phyloP scores from a whole-genome alignment of 2,888 invertebrate genomes.

The Anticlea derivata region DNA sequence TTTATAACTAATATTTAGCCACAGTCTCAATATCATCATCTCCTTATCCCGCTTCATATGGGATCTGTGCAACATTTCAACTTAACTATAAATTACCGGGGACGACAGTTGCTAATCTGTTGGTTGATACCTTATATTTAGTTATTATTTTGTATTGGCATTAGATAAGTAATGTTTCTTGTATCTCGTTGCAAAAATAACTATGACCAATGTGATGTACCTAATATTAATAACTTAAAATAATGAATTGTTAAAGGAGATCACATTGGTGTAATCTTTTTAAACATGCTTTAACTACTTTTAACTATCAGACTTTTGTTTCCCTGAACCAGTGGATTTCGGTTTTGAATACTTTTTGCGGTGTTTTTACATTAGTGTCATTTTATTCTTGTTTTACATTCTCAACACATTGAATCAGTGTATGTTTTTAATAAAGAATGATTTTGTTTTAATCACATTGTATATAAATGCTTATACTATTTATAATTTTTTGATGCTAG shows the following conservation, averaged over 20 bases:
- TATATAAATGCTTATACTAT: slow-evolving; percentile 65
- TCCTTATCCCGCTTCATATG: too few species aligned
- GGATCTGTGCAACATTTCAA: too few species aligned
- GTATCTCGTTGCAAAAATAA: neutral
- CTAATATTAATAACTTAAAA: too few species aligned
- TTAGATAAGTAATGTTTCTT: neutral
- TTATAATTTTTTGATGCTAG: slow-evolving; percentile 52
- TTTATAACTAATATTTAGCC: too few species aligned
- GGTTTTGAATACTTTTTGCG: slow-evolving; percentile 34
- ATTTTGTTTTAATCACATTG: slow-evolving; percentile 65
- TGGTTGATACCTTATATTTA: too few species aligned
- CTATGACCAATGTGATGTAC: slow-evolving; percentile 3
- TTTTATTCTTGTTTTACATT: slow-evolving; percentile 43
- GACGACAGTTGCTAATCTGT: too few species aligned
- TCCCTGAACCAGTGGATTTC: slow-evolving; percentile 14
- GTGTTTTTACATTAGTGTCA: slow-evolving; percentile 46
- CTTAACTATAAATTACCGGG: too few species aligned
- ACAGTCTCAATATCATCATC: too few species aligned
- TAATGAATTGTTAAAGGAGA: too few species aligned
- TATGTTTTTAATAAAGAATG: slow-evolving; percentile 57
- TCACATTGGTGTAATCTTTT: neutral
- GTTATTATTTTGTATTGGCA: too few species aligned
- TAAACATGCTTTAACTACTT: neutral
- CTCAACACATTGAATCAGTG: slow-evolving; percentile 42
- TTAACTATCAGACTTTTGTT: slow-evolving; percentile 2